Conservation (phyloP, 1,140 invertebrate species). For the Diorhabda elongata region DNA sequence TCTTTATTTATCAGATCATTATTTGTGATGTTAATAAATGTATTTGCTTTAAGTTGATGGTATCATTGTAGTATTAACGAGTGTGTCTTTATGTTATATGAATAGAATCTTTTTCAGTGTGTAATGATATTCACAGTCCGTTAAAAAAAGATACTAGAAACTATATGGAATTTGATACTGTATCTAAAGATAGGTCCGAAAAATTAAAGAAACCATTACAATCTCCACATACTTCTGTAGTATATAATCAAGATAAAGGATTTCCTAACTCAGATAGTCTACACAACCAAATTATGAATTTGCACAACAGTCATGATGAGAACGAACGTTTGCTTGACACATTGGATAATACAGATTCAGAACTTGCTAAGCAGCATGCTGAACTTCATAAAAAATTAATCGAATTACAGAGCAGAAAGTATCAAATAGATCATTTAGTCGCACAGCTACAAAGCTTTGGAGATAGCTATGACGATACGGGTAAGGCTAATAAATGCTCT, state of each 20-base stretch:
- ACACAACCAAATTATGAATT: constrained; percentile 37
- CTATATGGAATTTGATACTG: constrained; percentile 30
- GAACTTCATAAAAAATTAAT: constrained; percentile 45
- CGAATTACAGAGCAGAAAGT: constrained; percentile 46
- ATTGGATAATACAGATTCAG: constrained; percentile 42
- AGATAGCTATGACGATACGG: constrained; percentile 38
- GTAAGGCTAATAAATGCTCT: constrained; percentile 18
- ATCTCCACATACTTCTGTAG: constrained; percentile 11
- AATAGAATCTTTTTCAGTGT: neutral
- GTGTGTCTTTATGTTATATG: no score
- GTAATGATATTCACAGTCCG: neutral
- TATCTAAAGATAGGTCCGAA: constrained; percentile 36
- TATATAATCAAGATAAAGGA: constrained; percentile 25
- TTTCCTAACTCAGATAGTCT: constrained; percentile 35
- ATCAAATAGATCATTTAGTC: constrained; percentile 45
- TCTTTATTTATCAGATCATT: no score
- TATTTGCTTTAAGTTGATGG: no score
- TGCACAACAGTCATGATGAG: constrained; percentile 39
- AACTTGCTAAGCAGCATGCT: constrained; percentile 42
- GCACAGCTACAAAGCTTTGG: constrained; percentile 42
- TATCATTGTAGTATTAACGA: no score
- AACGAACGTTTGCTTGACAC: constrained; percentile 30
- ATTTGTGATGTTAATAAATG: no score
- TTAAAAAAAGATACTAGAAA: neutral
- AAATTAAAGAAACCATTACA: constrained; percentile 27